Evolutionary conservation across 2,888 invertebrate genomes (phyloP).

Genomic region (Dynastes hyllus): DNA sequence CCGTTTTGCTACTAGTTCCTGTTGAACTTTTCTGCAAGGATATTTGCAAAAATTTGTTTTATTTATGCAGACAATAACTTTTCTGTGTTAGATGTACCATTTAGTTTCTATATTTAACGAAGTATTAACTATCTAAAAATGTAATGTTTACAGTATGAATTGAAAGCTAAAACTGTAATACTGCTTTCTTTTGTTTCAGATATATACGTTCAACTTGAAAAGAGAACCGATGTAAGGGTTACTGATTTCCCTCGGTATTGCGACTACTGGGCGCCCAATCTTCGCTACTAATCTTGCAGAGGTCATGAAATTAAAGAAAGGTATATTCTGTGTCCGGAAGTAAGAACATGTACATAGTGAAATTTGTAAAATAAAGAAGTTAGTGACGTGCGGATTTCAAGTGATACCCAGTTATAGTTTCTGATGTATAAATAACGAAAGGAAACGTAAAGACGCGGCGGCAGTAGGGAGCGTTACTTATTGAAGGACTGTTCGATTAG

Average conservation of each 20-base stretch:
- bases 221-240: slow-evolving; percentile 13
- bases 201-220: slow-evolving; percentile 45
- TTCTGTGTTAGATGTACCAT: too few species aligned
- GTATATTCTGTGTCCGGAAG: background rate
- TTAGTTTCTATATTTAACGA: too few species aligned
- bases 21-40: too few species aligned
- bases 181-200: slow-evolving; percentile 26
- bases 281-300: slow-evolving; percentile 18
- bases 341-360: slow-evolving; percentile 25
- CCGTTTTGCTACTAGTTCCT: too few species aligned
- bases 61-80: too few species aligned
- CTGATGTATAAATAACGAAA: slow-evolving; percentile 16
- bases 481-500: background rate
- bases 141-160: too few species aligned
- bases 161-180: too few species aligned
- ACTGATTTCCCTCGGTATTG: slow-evolving; percentile 31
- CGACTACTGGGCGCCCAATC: slow-evolving; percentile 39
- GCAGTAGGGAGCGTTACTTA: background rate
- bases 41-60: too few species aligned
- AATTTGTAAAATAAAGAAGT: slow-evolving; percentile 33
- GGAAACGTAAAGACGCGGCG: background rate
- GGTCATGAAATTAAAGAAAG: background rate
- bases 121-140: too few species aligned
- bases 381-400: background rate
- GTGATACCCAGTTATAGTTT: slow-evolving; percentile 29